phyloP scores from a whole-genome alignment of 2,113 vertebrate genomes.

The Odocoileus virginianus region DNA sequence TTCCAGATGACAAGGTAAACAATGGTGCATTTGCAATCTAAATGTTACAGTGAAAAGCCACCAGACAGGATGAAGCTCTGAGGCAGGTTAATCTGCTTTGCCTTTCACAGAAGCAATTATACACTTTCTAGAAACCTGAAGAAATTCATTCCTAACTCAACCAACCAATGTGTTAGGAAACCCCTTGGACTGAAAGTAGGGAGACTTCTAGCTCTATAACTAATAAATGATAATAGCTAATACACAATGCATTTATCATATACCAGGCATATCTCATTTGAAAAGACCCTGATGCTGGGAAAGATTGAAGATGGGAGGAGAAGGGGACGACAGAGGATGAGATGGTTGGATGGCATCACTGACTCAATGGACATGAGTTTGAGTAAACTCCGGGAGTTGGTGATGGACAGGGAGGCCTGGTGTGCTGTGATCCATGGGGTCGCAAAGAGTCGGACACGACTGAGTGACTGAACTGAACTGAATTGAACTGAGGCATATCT shows the following conservation, averaged over 20 bases:
- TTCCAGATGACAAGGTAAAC: constrained; percentile 72
- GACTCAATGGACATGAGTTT: background rate
- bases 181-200: background rate
- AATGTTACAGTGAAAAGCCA: constrained; percentile 61
- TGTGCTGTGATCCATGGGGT: background rate
- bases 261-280: background rate
- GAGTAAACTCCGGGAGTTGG: background rate
- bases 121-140: constrained; percentile 27
- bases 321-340: background rate
- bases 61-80: constrained; percentile 40
- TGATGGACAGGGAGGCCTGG: background rate
- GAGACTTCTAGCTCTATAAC: background rate
- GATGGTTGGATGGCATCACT: background rate
- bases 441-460: too few relatives aligned
- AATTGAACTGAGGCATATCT: background rate
- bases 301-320: background rate
- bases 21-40: constrained; percentile 60
- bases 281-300: background rate
- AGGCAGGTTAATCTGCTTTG: constrained; percentile 36
- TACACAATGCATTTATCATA: background rate
- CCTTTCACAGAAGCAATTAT: constrained; percentile 43
- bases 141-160: background rate
- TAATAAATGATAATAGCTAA: background rate
- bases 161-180: background rate
- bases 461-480: too few relatives aligned